Evolutionary conservation across 2,888 invertebrate species (phyloP).

Genomic region (Aphodius sticticus): DNA sequence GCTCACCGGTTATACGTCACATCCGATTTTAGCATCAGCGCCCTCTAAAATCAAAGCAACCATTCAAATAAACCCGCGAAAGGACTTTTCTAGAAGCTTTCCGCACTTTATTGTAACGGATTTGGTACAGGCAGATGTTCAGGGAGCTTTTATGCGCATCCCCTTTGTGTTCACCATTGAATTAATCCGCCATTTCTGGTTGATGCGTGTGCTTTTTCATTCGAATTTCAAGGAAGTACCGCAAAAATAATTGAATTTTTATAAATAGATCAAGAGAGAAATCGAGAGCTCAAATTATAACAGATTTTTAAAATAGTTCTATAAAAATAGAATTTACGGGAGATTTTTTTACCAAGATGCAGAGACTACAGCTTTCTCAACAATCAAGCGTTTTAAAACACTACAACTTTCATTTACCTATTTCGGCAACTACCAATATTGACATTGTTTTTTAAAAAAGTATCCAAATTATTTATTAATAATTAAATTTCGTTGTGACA

Average conservation of each 20-base stretch:
- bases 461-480: too few relatives aligned
- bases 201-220: neutral
- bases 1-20: constrained; percentile 39
- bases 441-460: too few relatives aligned
- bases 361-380: neutral
- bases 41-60: constrained; percentile 25
- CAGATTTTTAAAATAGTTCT: neutral
- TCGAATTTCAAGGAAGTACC: neutral
- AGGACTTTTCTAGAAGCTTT: constrained; percentile 17
- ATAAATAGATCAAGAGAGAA: constrained; percentile 4
- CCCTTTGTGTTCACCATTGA: neutral
- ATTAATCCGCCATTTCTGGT: neutral
- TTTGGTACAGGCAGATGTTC: neutral
- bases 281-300: neutral
- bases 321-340: neutral
- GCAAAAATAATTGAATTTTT: neutral
- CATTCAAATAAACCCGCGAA: constrained; percentile 11
- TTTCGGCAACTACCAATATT: neutral
- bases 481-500: too few relatives aligned
- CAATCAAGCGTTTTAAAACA: neutral
- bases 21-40: constrained; percentile 38
- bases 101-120: neutral
- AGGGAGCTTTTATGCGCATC: neutral
- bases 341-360: neutral
- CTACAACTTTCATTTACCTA: neutral